phyloP scores from a whole-genome alignment of 2,888 invertebrate genomes.

The Dicranocentrus wangi region DNA sequence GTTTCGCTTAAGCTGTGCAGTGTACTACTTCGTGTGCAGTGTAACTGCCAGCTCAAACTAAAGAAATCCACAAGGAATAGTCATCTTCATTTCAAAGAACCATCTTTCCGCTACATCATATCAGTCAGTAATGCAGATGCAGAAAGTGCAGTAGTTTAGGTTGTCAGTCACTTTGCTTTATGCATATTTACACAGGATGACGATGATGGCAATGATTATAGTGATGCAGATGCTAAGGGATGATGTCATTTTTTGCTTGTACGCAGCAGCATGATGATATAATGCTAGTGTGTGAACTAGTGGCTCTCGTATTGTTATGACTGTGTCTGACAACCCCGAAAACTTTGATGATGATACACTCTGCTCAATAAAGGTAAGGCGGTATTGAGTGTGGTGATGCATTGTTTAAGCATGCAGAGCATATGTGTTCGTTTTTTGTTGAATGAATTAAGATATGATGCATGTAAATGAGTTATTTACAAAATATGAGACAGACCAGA shows the following conservation, averaged over 20 bases:
- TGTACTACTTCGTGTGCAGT: background rate
- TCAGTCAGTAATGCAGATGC: background rate
- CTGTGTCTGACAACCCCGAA: constrained; percentile 4
- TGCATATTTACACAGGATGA: constrained; percentile 5
- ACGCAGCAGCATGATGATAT: background rate
- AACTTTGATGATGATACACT: constrained; percentile 34
- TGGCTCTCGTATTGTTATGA: constrained; percentile 31
- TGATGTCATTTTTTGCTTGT: constrained; percentile 36
- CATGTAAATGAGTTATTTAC: constrained; percentile 75
- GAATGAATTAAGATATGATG: constrained; percentile 18
- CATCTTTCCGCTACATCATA: constrained; percentile 19
- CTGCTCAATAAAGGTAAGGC: background rate
- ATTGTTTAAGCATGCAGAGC: constrained; percentile 11
- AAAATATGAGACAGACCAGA: background rate
- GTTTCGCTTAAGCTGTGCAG: no score
- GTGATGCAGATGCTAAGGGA: background rate
- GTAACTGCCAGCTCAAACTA: background rate
- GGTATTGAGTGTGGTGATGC: background rate
- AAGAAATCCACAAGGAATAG: constrained; percentile 23
- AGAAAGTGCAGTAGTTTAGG: constrained; percentile 19
- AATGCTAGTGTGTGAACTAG: background rate
- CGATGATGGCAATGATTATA: constrained; percentile 17
- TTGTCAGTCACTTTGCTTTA: constrained; percentile 17
- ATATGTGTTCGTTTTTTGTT: background rate
- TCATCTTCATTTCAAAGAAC: constrained; percentile 20